Percentiles rank a stretch among this genome's conserved stretches.
Conservation (phyloP, 2,797 vertebrate species). For the Fundulus diaphanus region DNA sequence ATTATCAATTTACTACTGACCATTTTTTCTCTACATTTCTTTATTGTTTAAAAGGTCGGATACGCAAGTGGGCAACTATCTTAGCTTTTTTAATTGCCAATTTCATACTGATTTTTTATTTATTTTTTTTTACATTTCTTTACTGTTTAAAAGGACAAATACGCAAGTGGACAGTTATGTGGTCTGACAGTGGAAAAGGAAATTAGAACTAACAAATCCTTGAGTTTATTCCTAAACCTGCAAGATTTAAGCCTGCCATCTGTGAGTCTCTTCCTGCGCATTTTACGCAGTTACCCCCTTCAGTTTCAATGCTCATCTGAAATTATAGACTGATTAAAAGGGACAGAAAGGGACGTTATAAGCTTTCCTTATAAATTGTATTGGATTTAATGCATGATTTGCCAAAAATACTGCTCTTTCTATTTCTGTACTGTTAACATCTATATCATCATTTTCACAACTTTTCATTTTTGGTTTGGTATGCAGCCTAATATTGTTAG, state of each 20-base stretch:
- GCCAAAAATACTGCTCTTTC: not conserved
- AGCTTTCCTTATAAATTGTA: not conserved
- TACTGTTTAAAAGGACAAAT: not conserved
- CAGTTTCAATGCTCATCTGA: constrained; percentile 14
- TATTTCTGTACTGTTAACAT: not conserved
- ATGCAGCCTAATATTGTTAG: not conserved
- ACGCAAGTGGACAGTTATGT: not conserved
- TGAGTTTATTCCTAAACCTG: not conserved
- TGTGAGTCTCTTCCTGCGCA: not conserved
- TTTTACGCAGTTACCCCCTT: not conserved
- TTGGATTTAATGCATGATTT: not conserved
- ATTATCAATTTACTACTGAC: not conserved
- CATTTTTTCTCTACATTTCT: constrained; percentile 6
- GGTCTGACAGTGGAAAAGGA: not conserved
- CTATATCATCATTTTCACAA: not conserved
- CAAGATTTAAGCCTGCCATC: constrained; percentile 2
- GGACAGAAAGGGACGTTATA: constrained; percentile 13
- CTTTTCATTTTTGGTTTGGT: not conserved
- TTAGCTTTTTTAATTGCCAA: not conserved
- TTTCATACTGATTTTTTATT: constrained; percentile 5
- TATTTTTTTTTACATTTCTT: constrained; percentile 8
- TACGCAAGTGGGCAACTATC: not conserved
- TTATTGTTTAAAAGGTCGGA: not conserved
- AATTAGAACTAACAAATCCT: not conserved
- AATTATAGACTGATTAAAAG: constrained; percentile 16